phyloP scores from a whole-genome alignment of 2,113 vertebrate species.

The Spea bombifrons region DNA sequence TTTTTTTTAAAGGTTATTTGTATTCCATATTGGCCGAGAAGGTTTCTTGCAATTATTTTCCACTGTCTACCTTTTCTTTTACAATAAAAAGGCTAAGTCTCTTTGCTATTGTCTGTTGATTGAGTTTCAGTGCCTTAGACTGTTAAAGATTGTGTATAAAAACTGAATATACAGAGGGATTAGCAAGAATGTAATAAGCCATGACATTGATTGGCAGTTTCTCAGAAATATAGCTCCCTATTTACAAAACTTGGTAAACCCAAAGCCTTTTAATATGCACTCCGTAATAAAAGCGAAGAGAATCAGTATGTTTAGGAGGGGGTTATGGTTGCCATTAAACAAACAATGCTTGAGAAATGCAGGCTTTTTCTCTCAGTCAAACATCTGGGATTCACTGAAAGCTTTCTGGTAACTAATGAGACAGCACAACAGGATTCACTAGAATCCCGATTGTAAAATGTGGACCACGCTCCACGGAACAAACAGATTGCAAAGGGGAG shows the following conservation, averaged over 20 bases:
- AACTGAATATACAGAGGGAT: constrained; percentile 24
- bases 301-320: constrained; percentile 11
- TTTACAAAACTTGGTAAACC: constrained; percentile 42
- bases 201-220: neutral
- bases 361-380: constrained; percentile 38
- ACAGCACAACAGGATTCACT: constrained; percentile 36
- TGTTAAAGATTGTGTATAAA: constrained; percentile 4
- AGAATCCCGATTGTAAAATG: constrained; percentile 45
- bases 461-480: constrained; percentile 39
- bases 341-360: constrained; percentile 32
- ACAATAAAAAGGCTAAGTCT: constrained; percentile 37
- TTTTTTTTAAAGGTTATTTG: no score
- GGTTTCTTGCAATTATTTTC: constrained; percentile 15
- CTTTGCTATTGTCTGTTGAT: neutral
- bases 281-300: constrained; percentile 1
- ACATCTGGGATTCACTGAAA: constrained; percentile 43
- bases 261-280: constrained; percentile 34
- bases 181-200: constrained; percentile 22
- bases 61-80: constrained; percentile 31
- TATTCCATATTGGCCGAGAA: no score
- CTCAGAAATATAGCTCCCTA: constrained; percentile 38
- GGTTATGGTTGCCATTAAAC: constrained; percentile 17
- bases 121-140: neutral
- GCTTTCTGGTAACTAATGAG: constrained; percentile 48
- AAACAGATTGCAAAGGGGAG: constrained; percentile 10